Evolutionary conservation across 1,140 invertebrate genomes (phyloP), one percentile per base, ranked within the genome.

Genomic region (Drosophila tsacasi): DNA sequence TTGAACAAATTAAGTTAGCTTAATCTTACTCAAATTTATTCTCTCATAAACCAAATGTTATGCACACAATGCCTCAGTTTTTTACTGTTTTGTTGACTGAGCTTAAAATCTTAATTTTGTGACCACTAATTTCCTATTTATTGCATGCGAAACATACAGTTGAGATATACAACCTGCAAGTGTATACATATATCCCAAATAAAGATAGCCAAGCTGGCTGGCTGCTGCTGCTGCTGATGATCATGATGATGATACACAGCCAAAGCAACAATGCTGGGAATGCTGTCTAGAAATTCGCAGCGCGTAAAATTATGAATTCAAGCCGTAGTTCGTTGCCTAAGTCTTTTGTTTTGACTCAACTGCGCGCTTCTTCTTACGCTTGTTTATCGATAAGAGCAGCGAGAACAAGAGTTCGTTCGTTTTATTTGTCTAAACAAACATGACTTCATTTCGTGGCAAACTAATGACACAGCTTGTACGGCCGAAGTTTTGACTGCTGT

Each of bases 391-490:
- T 76, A 67, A 59, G 49, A 32, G 10, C 5, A 54, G 42, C 52
- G 13, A 55, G 32, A 57, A 40, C 27, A 10, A 55, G 21, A 35
- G 52, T 23, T 50, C 19, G 15, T 49, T 60, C 77, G 66, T 84
- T 84, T 84, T 90, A 90, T 89, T 81, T 89, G 84, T 69, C 80
- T 61, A 76, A 90, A 62, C 83, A 84, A 81, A 90, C 66, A 84
- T 89, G 85, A 89, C 84, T 89, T 89, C 78, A 89, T 89, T 89
- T 65, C 67, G 73, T 42, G 32, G 32, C 32, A 46, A 69, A 69
- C 84, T 84, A 89, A 89, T 84, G 81, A 69, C 68, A 89, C 84
- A 65, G 60, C 58, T 66, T 89, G 81, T 72, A 81, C 76, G 73
- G 4, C 1, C 19, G 76, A 54, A 71, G 76, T 68, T 78, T 82